phyloP scores from a whole-genome alignment of 2,797 vertebrate genomes.

The Martes flavigula region DNA sequence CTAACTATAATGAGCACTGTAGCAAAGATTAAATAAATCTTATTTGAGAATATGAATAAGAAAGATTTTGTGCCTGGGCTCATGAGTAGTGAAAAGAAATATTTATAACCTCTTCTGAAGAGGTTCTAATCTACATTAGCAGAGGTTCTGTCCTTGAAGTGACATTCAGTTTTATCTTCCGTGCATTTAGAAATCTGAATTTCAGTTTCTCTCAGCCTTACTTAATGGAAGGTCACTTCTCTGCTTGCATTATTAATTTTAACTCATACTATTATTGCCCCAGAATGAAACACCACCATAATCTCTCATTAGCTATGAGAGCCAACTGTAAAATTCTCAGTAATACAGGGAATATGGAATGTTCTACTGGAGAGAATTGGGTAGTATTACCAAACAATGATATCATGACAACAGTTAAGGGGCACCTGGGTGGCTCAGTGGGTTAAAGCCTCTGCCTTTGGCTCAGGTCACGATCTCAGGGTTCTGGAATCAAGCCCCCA shows the following conservation, averaged over 20 bases:
- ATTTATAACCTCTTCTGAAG: slow-evolving; percentile 35
- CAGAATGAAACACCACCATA: neutral
- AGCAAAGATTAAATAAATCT: slow-evolving; percentile 18
- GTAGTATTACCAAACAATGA: neutral
- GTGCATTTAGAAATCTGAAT: neutral
- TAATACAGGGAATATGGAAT: neutral
- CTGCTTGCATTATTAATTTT: neutral
- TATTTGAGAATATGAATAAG: neutral
- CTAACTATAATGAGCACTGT: neutral
- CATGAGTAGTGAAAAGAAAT: neutral
- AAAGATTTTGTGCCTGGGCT: neutral
- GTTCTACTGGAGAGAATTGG: neutral
- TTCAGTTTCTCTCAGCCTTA: neutral
- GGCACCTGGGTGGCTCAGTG: too few relatives aligned
- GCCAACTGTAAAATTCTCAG: neutral
- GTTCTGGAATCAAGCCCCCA: too few relatives aligned
- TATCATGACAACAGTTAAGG: neutral
- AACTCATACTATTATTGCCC: neutral
- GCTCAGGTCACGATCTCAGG: too few relatives aligned
- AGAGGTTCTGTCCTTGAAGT: neutral
- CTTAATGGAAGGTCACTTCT: neutral
- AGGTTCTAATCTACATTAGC: neutral
- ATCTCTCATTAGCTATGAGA: neutral
- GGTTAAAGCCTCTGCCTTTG: too few relatives aligned
- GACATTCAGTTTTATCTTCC: neutral